Evolutionary conservation across 2,113 vertebrate genomes (phyloP).

Genomic region (Brachypodius melanocephalos): DNA sequence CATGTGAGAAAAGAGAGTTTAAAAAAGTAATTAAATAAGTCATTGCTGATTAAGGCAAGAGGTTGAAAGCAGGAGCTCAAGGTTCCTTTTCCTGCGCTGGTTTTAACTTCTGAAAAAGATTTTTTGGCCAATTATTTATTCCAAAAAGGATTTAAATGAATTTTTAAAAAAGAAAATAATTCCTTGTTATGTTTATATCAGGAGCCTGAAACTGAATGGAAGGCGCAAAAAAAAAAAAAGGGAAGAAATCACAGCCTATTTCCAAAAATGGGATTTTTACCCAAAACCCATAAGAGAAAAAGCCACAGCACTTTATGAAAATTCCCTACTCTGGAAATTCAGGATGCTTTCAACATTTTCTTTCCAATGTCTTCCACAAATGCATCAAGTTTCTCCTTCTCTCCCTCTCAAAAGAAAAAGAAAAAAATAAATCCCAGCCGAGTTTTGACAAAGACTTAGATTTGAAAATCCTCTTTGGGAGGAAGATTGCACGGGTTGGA

Average conservation of each 20-base stretch:
- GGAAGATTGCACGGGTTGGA: neutral
- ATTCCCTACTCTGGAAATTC: neutral
- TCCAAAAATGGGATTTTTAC: neutral
- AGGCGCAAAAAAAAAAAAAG: neutral
- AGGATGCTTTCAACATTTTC: neutral
- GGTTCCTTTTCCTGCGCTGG: neutral
- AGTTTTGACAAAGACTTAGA: neutral
- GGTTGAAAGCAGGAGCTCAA: neutral
- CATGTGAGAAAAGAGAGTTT: neutral
- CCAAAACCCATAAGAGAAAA: neutral
- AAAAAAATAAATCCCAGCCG: neutral
- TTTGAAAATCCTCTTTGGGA: neutral
- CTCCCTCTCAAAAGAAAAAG: neutral
- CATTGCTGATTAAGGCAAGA: neutral
- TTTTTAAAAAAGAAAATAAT: neutral
- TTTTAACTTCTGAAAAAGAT: neutral
- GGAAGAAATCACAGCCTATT: neutral
- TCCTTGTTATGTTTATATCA: neutral
- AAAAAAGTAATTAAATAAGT: too few species aligned
- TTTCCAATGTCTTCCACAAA: neutral
- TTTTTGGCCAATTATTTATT: neutral
- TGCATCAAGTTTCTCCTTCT: neutral
- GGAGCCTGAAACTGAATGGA: neutral
- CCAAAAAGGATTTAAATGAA: neutral
- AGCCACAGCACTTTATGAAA: neutral